Evolutionary conservation across 2,113 vertebrate species (phyloP).

Genomic region (Hemichromis elongatus): DNA sequence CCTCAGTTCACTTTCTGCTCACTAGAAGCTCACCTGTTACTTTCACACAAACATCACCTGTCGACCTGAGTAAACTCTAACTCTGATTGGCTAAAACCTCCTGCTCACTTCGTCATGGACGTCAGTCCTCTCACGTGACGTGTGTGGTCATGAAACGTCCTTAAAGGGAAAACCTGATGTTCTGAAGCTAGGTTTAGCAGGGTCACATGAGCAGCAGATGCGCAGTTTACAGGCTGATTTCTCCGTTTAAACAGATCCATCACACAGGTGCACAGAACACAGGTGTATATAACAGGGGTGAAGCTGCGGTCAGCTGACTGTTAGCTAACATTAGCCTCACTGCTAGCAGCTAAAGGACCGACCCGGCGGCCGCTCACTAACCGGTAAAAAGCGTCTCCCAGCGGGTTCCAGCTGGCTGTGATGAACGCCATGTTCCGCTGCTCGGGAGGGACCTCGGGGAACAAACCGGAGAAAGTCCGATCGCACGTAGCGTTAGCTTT

Average conservation of each 20-base stretch:
- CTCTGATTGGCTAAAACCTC: not conserved
- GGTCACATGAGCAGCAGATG: not conserved
- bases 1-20: not conserved
- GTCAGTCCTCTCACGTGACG: not conserved
- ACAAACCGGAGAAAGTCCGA: not conserved
- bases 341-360: not conserved
- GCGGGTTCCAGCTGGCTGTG: conserved; percentile 65
- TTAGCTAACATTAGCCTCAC: not conserved
- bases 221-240: not conserved
- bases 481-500: not conserved
- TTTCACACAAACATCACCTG: not conserved
- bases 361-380: not conserved
- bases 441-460: not conserved
- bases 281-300: not conserved
- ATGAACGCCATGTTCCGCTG: conserved; percentile 52
- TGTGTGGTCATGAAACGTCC: not conserved
- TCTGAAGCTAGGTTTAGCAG: not conserved
- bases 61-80: not conserved
- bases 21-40: not conserved
- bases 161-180: not conserved
- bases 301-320: not conserved
- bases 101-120: not conserved
- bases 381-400: conserved; percentile 64
- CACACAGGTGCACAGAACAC: not conserved
- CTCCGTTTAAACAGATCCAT: not conserved